Percentiles rank a stretch among this genome's conserved stretches.
phyloP scores from a whole-genome alignment of 2,113 vertebrate species.

The Prinia subflava region DNA sequence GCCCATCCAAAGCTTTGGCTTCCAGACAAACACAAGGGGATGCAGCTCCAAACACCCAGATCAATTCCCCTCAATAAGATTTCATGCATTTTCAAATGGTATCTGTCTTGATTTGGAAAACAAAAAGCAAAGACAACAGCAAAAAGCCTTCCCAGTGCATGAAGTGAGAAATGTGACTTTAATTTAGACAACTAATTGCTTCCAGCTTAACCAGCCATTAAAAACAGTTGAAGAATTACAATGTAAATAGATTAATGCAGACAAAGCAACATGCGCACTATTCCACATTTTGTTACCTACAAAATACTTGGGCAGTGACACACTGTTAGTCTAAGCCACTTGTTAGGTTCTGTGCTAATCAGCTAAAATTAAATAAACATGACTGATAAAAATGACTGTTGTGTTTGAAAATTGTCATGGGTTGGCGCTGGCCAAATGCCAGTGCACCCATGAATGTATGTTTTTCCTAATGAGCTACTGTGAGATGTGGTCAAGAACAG shows the following conservation, averaged over 20 bases:
- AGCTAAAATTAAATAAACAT: conserved; percentile 64
- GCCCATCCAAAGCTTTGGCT: neutral
- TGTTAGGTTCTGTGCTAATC: conserved; percentile 61
- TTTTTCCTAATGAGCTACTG: no score
- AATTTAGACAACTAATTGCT: conserved; percentile 59
- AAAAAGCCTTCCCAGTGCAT: neutral
- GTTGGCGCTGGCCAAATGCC: no score
- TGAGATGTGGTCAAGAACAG: no score
- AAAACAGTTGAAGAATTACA: conserved; percentile 65
- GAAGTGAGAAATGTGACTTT: conserved; percentile 62
- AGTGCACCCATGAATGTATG: no score
- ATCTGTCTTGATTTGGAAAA: neutral
- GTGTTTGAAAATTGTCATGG: no score
- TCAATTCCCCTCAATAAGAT: neutral
- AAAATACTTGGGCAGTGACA: conserved; percentile 61
- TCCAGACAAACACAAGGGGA: fast-evolving
- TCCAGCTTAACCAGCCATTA: conserved; percentile 64
- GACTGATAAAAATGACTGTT: conserved; percentile 56
- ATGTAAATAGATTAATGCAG: conserved; percentile 68
- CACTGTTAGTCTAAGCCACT: conserved; percentile 62
- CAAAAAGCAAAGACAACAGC: conserved; percentile 7
- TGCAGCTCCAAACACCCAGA: fast-evolving
- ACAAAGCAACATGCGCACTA: conserved; percentile 59
- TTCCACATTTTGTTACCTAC: conserved; percentile 42
- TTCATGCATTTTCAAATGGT: neutral